phyloP scores from a whole-genome alignment of 2,113 vertebrate genomes.

The Blennius ocellaris region DNA sequence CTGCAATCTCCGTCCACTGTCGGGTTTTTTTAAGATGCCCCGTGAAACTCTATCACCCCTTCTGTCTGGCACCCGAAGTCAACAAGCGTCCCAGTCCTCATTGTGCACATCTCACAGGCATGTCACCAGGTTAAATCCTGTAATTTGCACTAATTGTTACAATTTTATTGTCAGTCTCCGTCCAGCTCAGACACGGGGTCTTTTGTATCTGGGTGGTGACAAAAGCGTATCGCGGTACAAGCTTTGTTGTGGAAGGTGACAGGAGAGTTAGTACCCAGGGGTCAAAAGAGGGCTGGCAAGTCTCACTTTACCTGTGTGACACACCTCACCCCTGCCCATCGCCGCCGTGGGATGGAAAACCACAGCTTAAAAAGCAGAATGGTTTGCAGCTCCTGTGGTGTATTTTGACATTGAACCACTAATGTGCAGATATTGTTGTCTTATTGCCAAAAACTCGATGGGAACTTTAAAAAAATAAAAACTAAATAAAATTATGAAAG shows the following conservation, averaged over 20 bases:
- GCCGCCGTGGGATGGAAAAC: background rate
- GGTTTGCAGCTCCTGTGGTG: no score
- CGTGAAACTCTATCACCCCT: conserved; percentile 19
- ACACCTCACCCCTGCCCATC: conserved; percentile 23
- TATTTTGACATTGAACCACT: no score
- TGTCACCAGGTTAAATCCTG: conserved; percentile 39
- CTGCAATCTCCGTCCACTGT: background rate
- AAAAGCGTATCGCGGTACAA: conserved; percentile 54
- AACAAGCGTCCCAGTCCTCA: conserved; percentile 13
- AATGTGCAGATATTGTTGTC: no score
- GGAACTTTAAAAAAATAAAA: no score
- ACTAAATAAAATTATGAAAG: no score
- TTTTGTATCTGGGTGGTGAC: conserved; percentile 48
- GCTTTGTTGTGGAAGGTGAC: conserved; percentile 45
- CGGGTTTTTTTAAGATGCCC: conserved; percentile 12
- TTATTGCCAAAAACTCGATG: no score
- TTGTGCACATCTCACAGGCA: conserved; percentile 34
- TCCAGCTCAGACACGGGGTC: conserved; percentile 14
- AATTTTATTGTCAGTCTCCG: conserved; percentile 40
- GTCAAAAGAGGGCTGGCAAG: conserved; percentile 35
- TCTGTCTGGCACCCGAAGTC: conserved; percentile 34
- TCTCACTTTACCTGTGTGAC: conserved; percentile 54
- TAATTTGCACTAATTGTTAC: conserved; percentile 51
- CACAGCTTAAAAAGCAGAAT: no score
- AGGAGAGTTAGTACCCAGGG: conserved; percentile 24